These are phyloP conservation scores for Lerista edwardsae DNA, from an alignment of 2,797 vertebrate species.

Conservation along the genomic window DNA sequence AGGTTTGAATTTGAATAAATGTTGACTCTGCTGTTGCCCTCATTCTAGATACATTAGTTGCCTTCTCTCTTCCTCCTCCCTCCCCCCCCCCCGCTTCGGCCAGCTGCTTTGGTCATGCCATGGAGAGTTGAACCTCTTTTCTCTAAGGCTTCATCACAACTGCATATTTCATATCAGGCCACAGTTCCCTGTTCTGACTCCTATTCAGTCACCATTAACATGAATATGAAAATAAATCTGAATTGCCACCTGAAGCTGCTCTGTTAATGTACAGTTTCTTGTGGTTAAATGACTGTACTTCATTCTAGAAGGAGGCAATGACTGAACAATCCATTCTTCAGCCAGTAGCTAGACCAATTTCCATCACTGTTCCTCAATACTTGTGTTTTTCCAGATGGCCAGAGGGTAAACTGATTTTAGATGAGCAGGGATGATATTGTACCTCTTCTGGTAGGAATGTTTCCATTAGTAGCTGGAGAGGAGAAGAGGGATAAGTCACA, in stretches of 20 bases:
- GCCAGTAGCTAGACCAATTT: not conserved
- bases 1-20: slow-evolving; percentile 1
- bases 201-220: too few species aligned
- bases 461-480: not conserved
- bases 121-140: too few species aligned
- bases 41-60: not conserved
- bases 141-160: not conserved
- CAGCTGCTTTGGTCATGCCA: not conserved
- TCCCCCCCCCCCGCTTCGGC: too few species aligned
- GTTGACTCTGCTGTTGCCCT: not conserved
- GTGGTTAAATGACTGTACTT: not conserved
- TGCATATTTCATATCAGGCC: not conserved
- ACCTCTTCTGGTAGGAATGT: not conserved
- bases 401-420: not conserved
- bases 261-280: too few species aligned
- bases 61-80: not conserved
- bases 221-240: too few species aligned
- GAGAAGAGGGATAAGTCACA: not conserved
- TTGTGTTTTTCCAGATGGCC: slow-evolving; percentile 1
- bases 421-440: not conserved
- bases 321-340: not conserved
- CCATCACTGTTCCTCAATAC: not conserved
- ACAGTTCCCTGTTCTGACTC: not conserved
- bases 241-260: too few species aligned
- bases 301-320: not conserved